A percentile compares a stretch with the other conserved stretches of the same genome.
phyloP scores from a whole-genome alignment of 2,888 invertebrate species.

The Mythimna pallens region DNA sequence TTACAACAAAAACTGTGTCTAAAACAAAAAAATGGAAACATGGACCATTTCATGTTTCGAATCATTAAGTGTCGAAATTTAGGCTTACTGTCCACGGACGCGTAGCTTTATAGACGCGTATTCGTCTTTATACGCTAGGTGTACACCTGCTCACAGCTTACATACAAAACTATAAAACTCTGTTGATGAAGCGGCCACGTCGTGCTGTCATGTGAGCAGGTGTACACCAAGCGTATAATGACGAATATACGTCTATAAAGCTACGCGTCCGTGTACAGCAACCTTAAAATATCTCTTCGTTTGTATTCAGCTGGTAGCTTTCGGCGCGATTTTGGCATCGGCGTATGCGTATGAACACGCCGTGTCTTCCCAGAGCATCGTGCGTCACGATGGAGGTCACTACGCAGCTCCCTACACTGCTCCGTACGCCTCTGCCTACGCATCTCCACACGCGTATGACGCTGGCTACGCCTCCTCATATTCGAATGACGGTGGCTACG shows the following conservation, averaged over 20 bases:
- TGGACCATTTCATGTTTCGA: background rate
- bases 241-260: no score
- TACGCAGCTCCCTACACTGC: slow-evolving; percentile 71
- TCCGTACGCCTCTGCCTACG: slow-evolving; percentile 59
- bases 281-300: slow-evolving; percentile 1
- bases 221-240: no score
- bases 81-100: background rate
- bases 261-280: no score
- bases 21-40: background rate
- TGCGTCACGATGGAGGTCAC: slow-evolving; percentile 78
- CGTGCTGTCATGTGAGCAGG: no score
- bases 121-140: no score
- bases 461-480: slow-evolving; percentile 66
- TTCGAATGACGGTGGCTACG: slow-evolving; percentile 13
- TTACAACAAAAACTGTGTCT: background rate
- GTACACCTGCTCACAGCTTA: no score
- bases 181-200: no score
- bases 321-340: slow-evolving; percentile 84
- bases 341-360: slow-evolving; percentile 84
- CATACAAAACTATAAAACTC: no score
- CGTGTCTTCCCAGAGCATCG: slow-evolving; percentile 83
- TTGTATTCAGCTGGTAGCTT: slow-evolving; percentile 81
- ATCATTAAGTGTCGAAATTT: background rate
- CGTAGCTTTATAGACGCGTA: no score
- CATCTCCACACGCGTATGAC: slow-evolving; percentile 67